A percentile compares a stretch with the other conserved stretches of the same genome.
Evolutionary conservation across 2,888 invertebrate species (phyloP).

Genomic region (Venustoraphidia nigricollis): DNA sequence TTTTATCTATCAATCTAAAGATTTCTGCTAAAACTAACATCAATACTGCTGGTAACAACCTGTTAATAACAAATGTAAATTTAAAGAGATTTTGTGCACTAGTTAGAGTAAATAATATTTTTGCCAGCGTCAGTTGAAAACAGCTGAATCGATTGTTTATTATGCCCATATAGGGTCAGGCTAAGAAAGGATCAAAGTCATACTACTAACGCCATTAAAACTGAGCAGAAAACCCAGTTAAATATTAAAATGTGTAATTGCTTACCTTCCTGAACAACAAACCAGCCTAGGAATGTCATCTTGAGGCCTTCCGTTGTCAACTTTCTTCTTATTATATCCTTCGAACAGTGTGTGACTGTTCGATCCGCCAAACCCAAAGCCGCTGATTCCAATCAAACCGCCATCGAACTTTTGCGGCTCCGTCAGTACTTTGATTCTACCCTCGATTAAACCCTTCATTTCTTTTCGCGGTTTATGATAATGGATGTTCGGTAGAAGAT

Average conservation of each 20-base stretch:
- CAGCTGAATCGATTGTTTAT: too few relatives aligned
- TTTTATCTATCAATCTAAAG: too few relatives aligned
- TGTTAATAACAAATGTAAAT: too few relatives aligned
- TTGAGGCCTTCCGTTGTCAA: background rate
- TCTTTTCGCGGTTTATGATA: conserved; percentile 43
- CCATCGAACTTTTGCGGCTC: conserved; percentile 48
- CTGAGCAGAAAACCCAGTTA: too few relatives aligned
- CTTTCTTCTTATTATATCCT: conserved; percentile 7
- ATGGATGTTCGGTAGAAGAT: conserved; percentile 69
- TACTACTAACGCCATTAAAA: too few relatives aligned
- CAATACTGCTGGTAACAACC: too few relatives aligned
- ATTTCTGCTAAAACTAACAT: too few relatives aligned
- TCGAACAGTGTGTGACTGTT: conserved; percentile 11
- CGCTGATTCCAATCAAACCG: conserved; percentile 25
- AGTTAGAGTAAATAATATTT: too few relatives aligned
- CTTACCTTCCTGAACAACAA: background rate
- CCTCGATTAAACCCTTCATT: conserved; percentile 38
- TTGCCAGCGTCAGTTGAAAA: too few relatives aligned
- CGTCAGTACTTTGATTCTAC: conserved; percentile 47
- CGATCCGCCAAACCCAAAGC: conserved; percentile 11
- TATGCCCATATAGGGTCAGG: too few relatives aligned
- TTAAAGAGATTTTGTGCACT: too few relatives aligned
- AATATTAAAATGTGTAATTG: background rate
- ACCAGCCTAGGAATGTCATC: conserved; percentile 1
- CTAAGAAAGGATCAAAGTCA: too few relatives aligned